Base-by-base conservation (phyloP, 1,140 invertebrate genomes). In the Drosophila auraria region DNA sequence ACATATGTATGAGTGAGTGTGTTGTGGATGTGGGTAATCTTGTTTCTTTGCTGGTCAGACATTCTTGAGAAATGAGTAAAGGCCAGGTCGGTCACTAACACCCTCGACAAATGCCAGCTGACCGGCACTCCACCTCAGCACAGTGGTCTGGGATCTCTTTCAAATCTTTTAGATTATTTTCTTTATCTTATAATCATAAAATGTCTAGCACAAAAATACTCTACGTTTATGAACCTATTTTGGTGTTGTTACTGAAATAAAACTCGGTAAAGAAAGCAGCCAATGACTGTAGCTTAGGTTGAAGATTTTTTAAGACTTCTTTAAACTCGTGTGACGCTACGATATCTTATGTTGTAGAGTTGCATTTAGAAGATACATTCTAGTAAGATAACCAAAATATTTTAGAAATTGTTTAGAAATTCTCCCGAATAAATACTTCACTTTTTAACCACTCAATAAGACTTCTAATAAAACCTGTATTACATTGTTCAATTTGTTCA, bases 11-110 rank as follows among this genome's bases (percentile, higher is more conserved):
- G 17, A 5, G 27, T 6, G 27, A 30, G 27, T 30, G 27, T 30
- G 27, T 7, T 57, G 42, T 72, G 69, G 14, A 53, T 53, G 33
- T 65, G 63, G 38, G 40, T 38, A 33, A 72, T 71, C 71, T 74
- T 59, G 54, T 62, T 61, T 47, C 56, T 57, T 59, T 63, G 23
- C 42, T 69, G 76, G 51, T 60, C 77, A 79, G 68, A 79, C 59
- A 79, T 79, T 79, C 68, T 72, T 79, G 14, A 50, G 66, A 79
- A 54, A 65, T 87, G 84, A 87, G 62, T 87, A 87, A 83, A 87
- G 83, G 78, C 77, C 45, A 78, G 45, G 76, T 71, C 75, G 33
- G 75, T 63, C 75, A 79, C 30, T 50, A 56, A 76, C 82, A 80
- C 59, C 70, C 49, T 47, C 36, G 38, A 51, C 27, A 57, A 49